Conservation (phyloP, 2,797 vertebrate genomes). For the Denticeps clupeoides region DNA sequence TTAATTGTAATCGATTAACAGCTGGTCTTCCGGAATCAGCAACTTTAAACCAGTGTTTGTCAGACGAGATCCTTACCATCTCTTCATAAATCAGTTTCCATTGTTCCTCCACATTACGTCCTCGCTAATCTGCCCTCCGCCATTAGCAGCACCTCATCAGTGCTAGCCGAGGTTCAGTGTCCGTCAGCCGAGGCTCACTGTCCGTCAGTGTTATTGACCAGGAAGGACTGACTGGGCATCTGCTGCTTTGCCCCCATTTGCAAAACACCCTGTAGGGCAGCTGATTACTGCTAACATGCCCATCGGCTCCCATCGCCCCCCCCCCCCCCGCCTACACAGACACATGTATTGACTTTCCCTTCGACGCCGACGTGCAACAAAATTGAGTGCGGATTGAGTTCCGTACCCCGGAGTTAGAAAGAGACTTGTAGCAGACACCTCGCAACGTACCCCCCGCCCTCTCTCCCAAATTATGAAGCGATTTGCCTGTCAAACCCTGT, state of each 20-base stretch:
- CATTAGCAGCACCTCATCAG: too few species aligned
- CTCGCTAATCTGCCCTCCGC: too few species aligned
- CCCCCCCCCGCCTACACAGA: neutral
- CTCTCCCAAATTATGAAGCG: neutral
- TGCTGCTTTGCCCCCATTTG: neutral
- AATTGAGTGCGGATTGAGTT: neutral
- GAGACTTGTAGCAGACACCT: too few species aligned
- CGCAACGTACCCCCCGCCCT: neutral
- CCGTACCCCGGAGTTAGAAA: neutral
- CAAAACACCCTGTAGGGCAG: neutral
- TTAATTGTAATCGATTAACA: too few species aligned
- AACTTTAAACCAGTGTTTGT: too few species aligned
- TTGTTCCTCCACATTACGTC: too few species aligned
- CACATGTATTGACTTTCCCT: neutral
- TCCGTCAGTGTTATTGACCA: constrained; percentile 1
- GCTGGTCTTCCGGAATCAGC: too few species aligned
- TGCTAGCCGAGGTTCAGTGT: too few species aligned
- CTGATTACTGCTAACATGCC: neutral
- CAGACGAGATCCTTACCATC: too few species aligned
- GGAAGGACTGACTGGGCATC: neutral
- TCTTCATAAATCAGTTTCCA: too few species aligned
- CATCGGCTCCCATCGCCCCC: too few species aligned
- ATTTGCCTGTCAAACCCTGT: neutral
- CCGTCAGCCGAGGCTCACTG: neutral
- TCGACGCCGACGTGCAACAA: neutral